Base-by-base conservation (phyloP, 2,888 invertebrate genomes). In the Lucinisca nassula region DNA sequence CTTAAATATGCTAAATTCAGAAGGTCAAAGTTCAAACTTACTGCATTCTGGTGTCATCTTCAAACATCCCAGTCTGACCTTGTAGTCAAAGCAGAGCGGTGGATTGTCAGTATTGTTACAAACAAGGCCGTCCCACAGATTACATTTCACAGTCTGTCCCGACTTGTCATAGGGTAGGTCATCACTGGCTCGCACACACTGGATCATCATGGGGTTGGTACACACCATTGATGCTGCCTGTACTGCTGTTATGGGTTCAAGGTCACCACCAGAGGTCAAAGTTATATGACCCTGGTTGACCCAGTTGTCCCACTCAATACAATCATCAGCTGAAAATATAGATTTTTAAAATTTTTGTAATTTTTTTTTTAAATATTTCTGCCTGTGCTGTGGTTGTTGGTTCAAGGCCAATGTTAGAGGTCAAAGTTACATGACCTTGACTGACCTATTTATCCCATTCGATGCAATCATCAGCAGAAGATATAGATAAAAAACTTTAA, bases 71-170 rank as follows among this genome's bases (percentile, higher is more conserved):
- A 95, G 82, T 67, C 93, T 85, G 70, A 91, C 94, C 85, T 93
- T 93, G 86, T 94, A 95, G 82, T 95, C 93, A 79, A 82, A 92
- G 78, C 95, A 95, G 1, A 90, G 82, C 17, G 92, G 90, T 8
- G 84, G 83, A 81, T 91, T 91, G 75, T 95, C 92, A 8, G 87
- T 90, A 75, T 95, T 96, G 84, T 96, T 96, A 95, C 98, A 98
- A 6, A 97, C 96, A 0, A 98, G 96, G 0, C 98, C 98, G 17
- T 97, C 97, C 93, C 98, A 97, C 85, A 98, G 95, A 82, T 95
- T 94, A 86, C 96, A 96, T 12, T 88, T 90, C 14, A 93, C 91
- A 0, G 83, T 89, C 85, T 95, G 95, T 10, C 93, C 93, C 12
- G 93, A 92, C 32, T 92, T 84, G 58, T 91, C 88, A n/a, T 88